phyloP scores from a whole-genome alignment of 2,797 vertebrate genomes.

The Pseudopleuronectes americanus region DNA sequence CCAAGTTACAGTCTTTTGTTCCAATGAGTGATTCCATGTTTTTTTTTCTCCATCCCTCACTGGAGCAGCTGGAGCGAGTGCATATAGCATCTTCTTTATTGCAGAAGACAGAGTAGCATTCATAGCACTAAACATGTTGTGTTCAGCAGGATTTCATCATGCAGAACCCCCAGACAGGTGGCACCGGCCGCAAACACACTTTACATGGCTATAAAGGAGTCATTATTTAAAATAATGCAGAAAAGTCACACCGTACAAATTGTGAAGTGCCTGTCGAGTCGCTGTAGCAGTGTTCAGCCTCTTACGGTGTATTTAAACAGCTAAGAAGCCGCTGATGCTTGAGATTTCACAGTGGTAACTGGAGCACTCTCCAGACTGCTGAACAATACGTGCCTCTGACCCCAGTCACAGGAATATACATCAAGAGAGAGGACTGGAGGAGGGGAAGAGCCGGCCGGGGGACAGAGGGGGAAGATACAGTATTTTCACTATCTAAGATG shows the following conservation, averaged over 20 bases:
- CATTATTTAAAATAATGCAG: slow-evolving; percentile 57
- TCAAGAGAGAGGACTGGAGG: slow-evolving; percentile 55
- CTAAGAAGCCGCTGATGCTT: slow-evolving; percentile 59
- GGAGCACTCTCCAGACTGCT: slow-evolving; percentile 67
- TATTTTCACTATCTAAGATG: slow-evolving; percentile 53
- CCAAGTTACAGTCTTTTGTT: slow-evolving; percentile 70
- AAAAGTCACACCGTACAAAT: slow-evolving; percentile 30
- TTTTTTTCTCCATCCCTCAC: slow-evolving; percentile 48
- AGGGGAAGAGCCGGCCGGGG: slow-evolving; percentile 18
- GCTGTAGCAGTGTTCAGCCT: slow-evolving; percentile 24
- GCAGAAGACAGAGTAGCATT: slow-evolving; percentile 55
- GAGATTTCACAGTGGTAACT: slow-evolving; percentile 76
- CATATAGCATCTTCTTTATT: slow-evolving; percentile 51
- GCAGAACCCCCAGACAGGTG: slow-evolving; percentile 66
- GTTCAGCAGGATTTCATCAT: slow-evolving; percentile 51
- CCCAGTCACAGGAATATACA: slow-evolving; percentile 62
- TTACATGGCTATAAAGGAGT: slow-evolving; percentile 58
- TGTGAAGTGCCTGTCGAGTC: slow-evolving; percentile 45
- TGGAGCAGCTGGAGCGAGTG: slow-evolving; percentile 58
- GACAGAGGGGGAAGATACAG: slow-evolving; percentile 28
- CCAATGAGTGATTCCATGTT: slow-evolving; percentile 61
- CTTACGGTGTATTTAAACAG: slow-evolving; percentile 60
- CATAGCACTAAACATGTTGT: slow-evolving; percentile 41
- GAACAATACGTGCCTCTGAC: slow-evolving; percentile 74
- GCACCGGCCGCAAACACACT: slow-evolving; percentile 54